Base-by-base conservation (phyloP, 2,888 invertebrate species). In the Sympetrum striolatum region DNA sequence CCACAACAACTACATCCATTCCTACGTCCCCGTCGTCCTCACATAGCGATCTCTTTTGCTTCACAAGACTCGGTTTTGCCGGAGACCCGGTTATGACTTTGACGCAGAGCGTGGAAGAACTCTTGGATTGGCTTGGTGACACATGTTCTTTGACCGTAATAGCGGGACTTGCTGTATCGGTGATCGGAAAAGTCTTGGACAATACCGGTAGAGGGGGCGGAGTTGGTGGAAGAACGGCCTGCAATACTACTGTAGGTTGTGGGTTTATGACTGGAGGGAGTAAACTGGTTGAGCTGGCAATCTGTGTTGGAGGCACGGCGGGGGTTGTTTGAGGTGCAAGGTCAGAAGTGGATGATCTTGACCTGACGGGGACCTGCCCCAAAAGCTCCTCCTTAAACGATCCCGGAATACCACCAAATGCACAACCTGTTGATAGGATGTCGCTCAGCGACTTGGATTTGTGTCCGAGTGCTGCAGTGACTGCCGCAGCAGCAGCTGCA, bases 391-490 rank as follows among this genome's bases (percentile, higher is more conserved):
- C 90, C 91, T 92, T 90, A 91, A 90, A 12, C 60, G 31, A 37
- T 12, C 86, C 86, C 0, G 86, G 86, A 12, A 82, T 58, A 22
- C 82, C 58, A 15, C 82, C 82, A 37, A 86, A 86, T 60, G 86
- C 86, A 96, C 90, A 96, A 95, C 86, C 86, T 15, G 92, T 92
- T 92, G 97, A 97, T 90, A 97, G 95, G 91, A 98, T 97, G 93
- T 98, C 97, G 91, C 97, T 97, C 92, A 98, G 95, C 93, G 98
- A 98, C 93, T 97, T 96, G 6, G 98, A 98, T 93, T 98, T 98
- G 90, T 97, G 95, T 86, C 96, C 96, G 60, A 95, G 90, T 22
- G 92, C 35, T 39, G 92, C 90, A 39, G 91, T 92, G 5, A 92
- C 90, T 90, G 92, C 80, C 93, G 91, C 80, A 94, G 93, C 90